A percentile compares a stretch with the other conserved stretches of the same genome.
phyloP scores from a whole-genome alignment of 1,140 invertebrate genomes.

The Panagrolaimus sp. region DNA sequence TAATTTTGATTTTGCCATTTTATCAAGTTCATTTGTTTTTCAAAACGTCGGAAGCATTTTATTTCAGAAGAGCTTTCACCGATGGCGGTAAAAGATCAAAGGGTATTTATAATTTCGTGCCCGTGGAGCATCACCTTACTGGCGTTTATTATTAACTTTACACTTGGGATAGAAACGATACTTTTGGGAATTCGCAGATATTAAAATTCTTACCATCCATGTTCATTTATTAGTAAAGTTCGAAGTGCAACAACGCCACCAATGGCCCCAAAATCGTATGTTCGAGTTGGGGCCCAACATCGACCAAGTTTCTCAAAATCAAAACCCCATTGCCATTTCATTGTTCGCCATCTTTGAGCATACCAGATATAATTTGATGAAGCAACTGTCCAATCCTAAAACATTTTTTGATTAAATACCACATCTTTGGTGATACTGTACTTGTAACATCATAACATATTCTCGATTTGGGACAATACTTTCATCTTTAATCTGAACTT shows the following conservation, averaged over 20 bases:
- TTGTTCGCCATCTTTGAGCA: conserved; percentile 8
- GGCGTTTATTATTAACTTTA: no score
- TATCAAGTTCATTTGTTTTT: no score
- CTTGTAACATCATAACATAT: conserved; percentile 5
- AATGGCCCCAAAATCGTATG: conserved; percentile 4
- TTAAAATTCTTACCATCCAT: conserved; percentile 3
- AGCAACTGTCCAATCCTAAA: background rate
- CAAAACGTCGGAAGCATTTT: no score
- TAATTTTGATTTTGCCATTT: no score
- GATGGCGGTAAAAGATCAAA: no score
- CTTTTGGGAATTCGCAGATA: no score
- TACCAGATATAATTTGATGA: conserved; percentile 13
- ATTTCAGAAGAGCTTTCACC: no score
- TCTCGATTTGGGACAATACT: background rate
- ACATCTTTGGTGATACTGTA: background rate
- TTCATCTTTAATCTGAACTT: background rate
- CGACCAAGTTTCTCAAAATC: conserved; percentile 6
- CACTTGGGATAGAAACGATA: no score
- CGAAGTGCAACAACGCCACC: background rate
- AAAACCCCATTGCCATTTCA: conserved; percentile 16
- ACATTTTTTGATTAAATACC: no score
- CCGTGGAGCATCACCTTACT: no score
- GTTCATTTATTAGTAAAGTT: background rate
- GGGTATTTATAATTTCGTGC: no score
- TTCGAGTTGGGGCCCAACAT: background rate